These are phyloP conservation scores for Melospiza melodia DNA, from an alignment of 2,113 vertebrate species.

Conservation along the genomic window DNA sequence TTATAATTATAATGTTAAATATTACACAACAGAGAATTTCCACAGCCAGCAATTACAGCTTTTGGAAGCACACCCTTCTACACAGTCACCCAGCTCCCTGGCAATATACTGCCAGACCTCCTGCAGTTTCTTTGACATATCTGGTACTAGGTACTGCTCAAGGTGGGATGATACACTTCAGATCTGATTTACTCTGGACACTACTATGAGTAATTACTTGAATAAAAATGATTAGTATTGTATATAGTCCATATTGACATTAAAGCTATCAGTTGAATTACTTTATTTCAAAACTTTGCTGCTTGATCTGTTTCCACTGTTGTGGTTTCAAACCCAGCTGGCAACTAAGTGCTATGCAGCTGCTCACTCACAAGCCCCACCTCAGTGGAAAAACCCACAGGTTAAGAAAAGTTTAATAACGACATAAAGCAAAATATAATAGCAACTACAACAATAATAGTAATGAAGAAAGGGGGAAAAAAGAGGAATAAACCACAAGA, in stretches of 20 bases:
- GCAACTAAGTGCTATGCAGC: not conserved
- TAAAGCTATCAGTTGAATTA: not conserved
- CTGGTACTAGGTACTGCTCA: not conserved
- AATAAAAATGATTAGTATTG: not conserved
- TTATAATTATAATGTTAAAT: not conserved
- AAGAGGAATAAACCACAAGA: not conserved
- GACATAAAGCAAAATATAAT: not conserved
- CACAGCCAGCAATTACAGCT: not conserved
- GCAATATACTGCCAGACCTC: not conserved
- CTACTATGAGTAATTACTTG: not conserved
- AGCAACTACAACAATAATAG: not conserved
- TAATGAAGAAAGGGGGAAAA: not conserved
- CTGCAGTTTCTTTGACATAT: not conserved
- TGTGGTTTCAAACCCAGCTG: not conserved
- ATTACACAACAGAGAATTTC: not conserved
- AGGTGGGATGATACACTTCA: not conserved
- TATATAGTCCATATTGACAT: not conserved
- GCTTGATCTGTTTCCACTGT: not conserved
- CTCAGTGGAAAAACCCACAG: not conserved
- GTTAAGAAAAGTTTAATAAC: not conserved
- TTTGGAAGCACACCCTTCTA: not conserved
- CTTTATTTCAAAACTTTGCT: not conserved
- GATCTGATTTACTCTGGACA: not conserved
- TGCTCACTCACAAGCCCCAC: not conserved
- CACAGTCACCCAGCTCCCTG: not conserved